Percentiles rank a stretch among this genome's conserved stretches.
Evolutionary conservation across 1,140 invertebrate species (phyloP).

Genomic region (Brachionus angularis): DNA sequence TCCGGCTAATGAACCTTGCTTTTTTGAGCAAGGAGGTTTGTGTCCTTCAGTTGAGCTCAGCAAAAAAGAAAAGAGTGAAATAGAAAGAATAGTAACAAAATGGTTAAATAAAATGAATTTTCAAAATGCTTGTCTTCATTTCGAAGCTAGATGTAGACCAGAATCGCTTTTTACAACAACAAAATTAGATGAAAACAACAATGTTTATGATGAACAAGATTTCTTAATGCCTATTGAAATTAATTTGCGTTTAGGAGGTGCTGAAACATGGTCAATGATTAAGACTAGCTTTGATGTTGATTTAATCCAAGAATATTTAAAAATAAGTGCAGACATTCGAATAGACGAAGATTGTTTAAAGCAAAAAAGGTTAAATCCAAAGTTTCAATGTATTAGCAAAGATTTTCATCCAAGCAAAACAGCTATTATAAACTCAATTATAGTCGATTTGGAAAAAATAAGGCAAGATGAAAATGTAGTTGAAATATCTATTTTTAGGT

Average conservation of each 20-base stretch:
- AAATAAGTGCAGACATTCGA: not conserved
- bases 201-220: not conserved
- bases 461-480: not conserved
- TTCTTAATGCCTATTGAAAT: conserved; percentile 43
- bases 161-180: not conserved
- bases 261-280: conserved; percentile 37
- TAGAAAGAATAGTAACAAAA: not conserved
- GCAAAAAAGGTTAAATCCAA: not conserved
- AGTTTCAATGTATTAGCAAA: not conserved
- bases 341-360: not conserved
- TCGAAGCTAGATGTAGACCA: conserved; percentile 19
- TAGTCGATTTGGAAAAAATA: not conserved
- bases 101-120: conserved; percentile 12
- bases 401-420: not conserved
- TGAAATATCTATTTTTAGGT: not conserved
- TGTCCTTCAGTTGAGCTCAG: conserved; percentile 28
- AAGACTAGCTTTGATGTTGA: conserved; percentile 3
- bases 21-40: conserved; percentile 15
- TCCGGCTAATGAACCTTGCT: conserved; percentile 11
- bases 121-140: conserved; percentile 13
- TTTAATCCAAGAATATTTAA: conserved; percentile 5
- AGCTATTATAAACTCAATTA: not conserved
- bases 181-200: not conserved
- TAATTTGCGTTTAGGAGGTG: not conserved
- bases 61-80: not conserved